A percentile compares a stretch with the other conserved stretches of the same genome.
Conservation (phyloP, 2,113 vertebrate genomes). For the Microcebus griseorufus region DNA sequence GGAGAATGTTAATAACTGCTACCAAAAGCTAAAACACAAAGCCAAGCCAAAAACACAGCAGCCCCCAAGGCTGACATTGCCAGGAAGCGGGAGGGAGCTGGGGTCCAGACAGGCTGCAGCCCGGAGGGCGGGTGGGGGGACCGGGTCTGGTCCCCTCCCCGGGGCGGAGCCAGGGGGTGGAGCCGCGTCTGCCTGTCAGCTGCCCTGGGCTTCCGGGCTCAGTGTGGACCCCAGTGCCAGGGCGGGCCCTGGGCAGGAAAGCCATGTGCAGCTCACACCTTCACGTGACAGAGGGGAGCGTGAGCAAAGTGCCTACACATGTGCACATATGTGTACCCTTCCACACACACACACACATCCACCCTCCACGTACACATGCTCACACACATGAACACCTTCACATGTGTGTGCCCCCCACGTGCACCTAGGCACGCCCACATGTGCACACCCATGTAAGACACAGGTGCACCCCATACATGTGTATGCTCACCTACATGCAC, state of each 20-base stretch:
- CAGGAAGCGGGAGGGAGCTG: not conserved
- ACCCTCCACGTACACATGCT: too few relatives aligned
- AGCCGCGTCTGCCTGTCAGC: fast-evolving
- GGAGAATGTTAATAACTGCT: conserved; percentile 83
- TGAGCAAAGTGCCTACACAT: not conserved
- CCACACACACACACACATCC: too few relatives aligned
- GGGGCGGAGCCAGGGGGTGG: not conserved
- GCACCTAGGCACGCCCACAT: not conserved
- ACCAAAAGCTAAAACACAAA: conserved; percentile 59
- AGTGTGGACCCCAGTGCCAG: too few relatives aligned
- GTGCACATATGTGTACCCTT: too few relatives aligned
- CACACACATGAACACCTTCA: not conserved
- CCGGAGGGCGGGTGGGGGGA: not conserved
- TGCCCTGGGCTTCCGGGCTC: not conserved
- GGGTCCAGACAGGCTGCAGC: conserved; percentile 27
- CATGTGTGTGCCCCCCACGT: fast-evolving
- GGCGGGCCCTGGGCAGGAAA: not conserved
- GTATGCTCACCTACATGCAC: not conserved
- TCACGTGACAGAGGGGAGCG: fast-evolving
- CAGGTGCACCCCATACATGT: too few relatives aligned
- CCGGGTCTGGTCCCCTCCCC: not conserved
- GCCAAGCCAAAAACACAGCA: conserved; percentile 42
- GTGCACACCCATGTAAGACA: fast-evolving
- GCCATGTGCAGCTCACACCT: fast-evolving
- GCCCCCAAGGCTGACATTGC: conserved; percentile 60